phyloP scores from a whole-genome alignment of 1,140 invertebrate genomes.

The Heliconius eleuchia region DNA sequence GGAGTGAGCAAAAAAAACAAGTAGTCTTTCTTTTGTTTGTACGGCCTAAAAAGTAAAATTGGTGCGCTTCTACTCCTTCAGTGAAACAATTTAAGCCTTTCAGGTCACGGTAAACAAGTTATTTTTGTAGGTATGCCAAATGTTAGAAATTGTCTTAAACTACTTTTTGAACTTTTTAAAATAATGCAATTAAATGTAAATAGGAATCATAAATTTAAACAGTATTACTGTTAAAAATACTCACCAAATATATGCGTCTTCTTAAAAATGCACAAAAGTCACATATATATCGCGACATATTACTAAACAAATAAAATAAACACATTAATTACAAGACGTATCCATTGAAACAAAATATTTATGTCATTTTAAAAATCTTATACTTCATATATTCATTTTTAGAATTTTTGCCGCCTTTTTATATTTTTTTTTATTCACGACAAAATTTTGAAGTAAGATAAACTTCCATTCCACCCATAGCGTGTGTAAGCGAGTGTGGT shows the following conservation, averaged over 20 bases:
- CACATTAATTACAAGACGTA: slow-evolving; percentile 13
- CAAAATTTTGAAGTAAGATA: slow-evolving; percentile 12
- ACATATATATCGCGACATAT: slow-evolving; percentile 49
- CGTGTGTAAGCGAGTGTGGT: slow-evolving; percentile 43
- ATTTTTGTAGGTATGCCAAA: not conserved
- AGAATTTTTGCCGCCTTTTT: slow-evolving; percentile 46
- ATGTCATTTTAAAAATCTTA: slow-evolving; percentile 21
- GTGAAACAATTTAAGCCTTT: slow-evolving; percentile 14
- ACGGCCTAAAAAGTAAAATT: slow-evolving; percentile 15
- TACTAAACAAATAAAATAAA: slow-evolving; percentile 30
- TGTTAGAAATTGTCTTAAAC: not conserved
- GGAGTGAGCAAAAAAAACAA: not conserved
- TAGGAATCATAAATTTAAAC: slow-evolving; percentile 15
- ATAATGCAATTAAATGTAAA: not conserved
- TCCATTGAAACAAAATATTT: slow-evolving; percentile 22
- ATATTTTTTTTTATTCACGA: slow-evolving; percentile 37
- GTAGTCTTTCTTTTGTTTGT: slow-evolving; percentile 12
- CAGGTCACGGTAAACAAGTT: slow-evolving; percentile 11
- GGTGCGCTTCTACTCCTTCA: slow-evolving; percentile 13
- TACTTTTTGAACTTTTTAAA: not conserved
- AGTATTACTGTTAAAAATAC: slow-evolving; percentile 32
- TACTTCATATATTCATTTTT: not conserved
- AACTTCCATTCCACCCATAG: slow-evolving; percentile 32
- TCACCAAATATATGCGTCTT: slow-evolving; percentile 64
- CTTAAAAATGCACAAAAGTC: slow-evolving; percentile 55